Percentiles rank a stretch among this genome's conserved stretches.
phyloP scores from a whole-genome alignment of 2,113 vertebrate species.

The Clarias magur region DNA sequence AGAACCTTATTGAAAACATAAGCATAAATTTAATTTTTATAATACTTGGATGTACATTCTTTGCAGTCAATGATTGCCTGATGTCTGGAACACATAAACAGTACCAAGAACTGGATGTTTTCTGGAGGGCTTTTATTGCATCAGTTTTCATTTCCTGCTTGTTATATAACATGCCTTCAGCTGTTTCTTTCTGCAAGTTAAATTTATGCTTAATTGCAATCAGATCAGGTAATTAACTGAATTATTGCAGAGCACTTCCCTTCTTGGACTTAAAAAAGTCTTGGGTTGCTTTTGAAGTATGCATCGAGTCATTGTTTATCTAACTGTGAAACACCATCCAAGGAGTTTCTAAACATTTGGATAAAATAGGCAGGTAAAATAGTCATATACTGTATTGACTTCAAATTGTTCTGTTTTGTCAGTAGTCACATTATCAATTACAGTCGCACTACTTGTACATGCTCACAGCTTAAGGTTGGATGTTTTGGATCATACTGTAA shows the following conservation, averaged over 20 bases:
- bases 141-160: not conserved
- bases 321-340: not conserved
- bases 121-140: not conserved
- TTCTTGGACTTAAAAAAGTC: not conserved
- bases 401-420: not conserved
- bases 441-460: not conserved
- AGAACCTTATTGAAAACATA: not conserved
- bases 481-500: not conserved
- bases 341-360: too few species aligned
- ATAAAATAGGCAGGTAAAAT: not conserved
- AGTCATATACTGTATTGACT: too few species aligned
- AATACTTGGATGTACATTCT: not conserved
- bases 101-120: not conserved
- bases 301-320: not conserved
- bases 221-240: not conserved
- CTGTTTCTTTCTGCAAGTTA: not conserved
- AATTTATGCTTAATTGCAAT: not conserved
- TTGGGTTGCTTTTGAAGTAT: not conserved
- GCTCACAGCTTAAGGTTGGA: not conserved
- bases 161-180: not conserved
- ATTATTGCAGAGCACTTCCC: not conserved
- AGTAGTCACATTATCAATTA: not conserved
- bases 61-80: not conserved
- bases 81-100: not conserved
- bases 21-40: not conserved